Conservation (phyloP, 92 coral and sea anemone species). For the Micromussa lordhowensis region DNA sequence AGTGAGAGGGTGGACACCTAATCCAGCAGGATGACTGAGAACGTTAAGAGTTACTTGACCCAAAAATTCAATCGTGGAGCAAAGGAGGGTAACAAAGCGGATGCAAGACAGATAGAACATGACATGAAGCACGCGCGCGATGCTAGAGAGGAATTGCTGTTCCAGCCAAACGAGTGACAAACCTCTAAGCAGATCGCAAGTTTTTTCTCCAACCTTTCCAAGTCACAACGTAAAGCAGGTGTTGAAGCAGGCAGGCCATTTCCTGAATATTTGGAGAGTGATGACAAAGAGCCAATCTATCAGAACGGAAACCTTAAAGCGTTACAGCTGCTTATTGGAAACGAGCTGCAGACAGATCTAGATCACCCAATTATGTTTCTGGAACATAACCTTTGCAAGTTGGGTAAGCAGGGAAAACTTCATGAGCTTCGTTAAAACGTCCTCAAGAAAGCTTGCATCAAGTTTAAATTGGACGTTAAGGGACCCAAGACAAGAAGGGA, state of each 20-base stretch:
- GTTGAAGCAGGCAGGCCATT: conserved; percentile 6
- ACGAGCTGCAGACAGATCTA: conserved; percentile 9
- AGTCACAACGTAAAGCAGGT: conserved; percentile 4
- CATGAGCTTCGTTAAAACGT: background rate
- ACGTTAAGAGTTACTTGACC: conserved; percentile 2
- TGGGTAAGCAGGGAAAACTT: conserved; percentile 1
- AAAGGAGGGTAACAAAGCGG: conserved; percentile 4
- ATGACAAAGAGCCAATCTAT: conserved; percentile 1
- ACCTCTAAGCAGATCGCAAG: conserved; percentile 31
- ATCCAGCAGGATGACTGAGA: conserved; percentile 7
- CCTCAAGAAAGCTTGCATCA: conserved; percentile 1
- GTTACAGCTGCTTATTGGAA: conserved; percentile 1
- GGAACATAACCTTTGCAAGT: conserved; percentile 5
- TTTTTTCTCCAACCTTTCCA: background rate
- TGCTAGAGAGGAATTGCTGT: background rate
- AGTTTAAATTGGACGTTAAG: background rate
- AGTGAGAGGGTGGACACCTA: conserved; percentile 2
- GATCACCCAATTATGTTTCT: conserved; percentile 13
- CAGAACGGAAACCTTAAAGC: background rate
- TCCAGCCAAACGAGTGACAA: background rate
- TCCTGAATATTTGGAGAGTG: conserved; percentile 5
- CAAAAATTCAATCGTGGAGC: background rate
- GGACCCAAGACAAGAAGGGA: conserved; percentile 11
- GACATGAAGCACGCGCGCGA: background rate
- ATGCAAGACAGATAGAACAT: background rate